Evolutionary conservation across 2,888 invertebrate genomes (phyloP), one percentile per base, ranked within the genome.

Genomic region (Drosophila peninsularis): DNA sequence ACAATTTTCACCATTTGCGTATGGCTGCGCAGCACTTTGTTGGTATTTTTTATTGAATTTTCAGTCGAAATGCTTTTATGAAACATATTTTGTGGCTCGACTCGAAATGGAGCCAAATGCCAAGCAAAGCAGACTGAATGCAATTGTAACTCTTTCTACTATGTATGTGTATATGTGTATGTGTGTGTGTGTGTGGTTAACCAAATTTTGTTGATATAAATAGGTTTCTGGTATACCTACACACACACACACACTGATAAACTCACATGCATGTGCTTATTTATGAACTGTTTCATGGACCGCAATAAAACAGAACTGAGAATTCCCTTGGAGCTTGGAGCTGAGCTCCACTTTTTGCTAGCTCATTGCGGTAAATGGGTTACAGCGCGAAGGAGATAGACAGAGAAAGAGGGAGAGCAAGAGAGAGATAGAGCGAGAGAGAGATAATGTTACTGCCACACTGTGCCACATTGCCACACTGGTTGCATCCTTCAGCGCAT

Each of bases 241-340:
- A 36, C 42, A 56, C 27, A 49, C 47, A 56, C 32, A 64, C 52
- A 55, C 37, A 44, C 60, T 54, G 17, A 36, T 32, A 50, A 17
- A 47, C 61, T 54, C 60, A 41, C 45, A 41, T 53, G 19, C 71
- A 70, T 61, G 62, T 73, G 77, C 69, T 87, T 83, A 82, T 87
- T 84, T 83, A 87, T 87, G 82, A 83, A 87, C 83, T 79, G 69
- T 70, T 82, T 67, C 37, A 72, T 72, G 70, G 66, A 77, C 88
- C 82, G 88, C 88, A 83, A 82, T 83, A 83, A 87, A 83, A 79
- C 77, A 77, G 75, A 72, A 11, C 47, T 32, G 52, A 52, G 60
- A 71, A 75, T 71, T 75, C 69, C 67, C 84, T 52, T 21, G 34
- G 66, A 60, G 65, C 84, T 52, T 21, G 34, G 66, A 60, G 65